Percentiles rank a stretch among this genome's conserved stretches.
Conservation (phyloP, 1,140 invertebrate genomes). For the Achatina immaculata region DNA sequence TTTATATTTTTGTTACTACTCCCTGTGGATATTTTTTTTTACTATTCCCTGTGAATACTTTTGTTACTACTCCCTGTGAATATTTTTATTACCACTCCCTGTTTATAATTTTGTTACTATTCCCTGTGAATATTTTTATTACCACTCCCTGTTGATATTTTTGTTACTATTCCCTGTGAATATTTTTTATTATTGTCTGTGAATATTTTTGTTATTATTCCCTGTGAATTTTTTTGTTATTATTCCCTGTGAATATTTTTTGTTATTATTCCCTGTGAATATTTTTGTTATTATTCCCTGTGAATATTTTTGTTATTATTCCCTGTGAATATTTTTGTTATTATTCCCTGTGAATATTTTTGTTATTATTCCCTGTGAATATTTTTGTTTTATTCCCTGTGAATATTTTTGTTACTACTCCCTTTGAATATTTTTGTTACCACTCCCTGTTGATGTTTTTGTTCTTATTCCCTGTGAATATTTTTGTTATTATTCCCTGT, state of each 20-base stretch:
- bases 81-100: neutral
- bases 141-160: neutral
- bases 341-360: no score
- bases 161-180: neutral
- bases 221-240: neutral
- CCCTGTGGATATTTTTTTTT: neutral
- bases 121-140: neutral
- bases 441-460: neutral
- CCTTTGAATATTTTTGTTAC: neutral
- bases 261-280: no score
- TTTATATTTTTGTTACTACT: neutral
- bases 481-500: neutral
- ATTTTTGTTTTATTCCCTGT: no score
- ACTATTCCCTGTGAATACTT: neutral
- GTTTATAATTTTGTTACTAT: neutral
- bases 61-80: neutral
- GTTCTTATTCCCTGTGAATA: neutral
- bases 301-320: no score
- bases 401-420: no score
- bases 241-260: neutral
- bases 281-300: no score
- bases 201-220: neutral
- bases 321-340: no score
- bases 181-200: neutral
- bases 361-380: no score